Evolutionary conservation across 2,888 invertebrate genomes (phyloP).

Genomic region (Dorcus parallelipipedus): DNA sequence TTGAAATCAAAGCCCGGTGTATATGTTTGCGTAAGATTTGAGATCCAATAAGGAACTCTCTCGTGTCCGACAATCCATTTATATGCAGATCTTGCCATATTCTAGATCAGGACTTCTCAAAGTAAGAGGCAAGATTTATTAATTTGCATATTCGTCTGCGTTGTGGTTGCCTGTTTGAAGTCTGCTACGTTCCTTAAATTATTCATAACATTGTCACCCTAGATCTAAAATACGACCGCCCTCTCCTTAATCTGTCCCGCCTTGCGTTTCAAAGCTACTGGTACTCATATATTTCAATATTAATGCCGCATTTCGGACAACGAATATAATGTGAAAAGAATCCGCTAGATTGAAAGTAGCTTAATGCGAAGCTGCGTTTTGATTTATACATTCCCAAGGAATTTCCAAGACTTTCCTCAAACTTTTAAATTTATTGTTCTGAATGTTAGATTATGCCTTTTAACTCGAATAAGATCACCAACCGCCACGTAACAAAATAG

Average conservation of each 20-base stretch:
- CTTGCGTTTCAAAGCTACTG: slow-evolving; percentile 7
- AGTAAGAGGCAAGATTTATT: slow-evolving; percentile 48
- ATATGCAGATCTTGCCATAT: slow-evolving; percentile 44
- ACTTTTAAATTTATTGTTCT: not conserved
- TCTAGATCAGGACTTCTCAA: slow-evolving; percentile 39
- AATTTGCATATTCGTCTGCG: slow-evolving; percentile 46
- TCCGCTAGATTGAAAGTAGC: slow-evolving; percentile 2
- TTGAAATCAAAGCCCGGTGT: not conserved
- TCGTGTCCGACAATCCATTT: slow-evolving; percentile 40
- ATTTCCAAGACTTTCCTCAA: not conserved
- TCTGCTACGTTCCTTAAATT: slow-evolving; percentile 43
- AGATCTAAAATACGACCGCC: slow-evolving; percentile 34
- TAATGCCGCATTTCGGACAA: slow-evolving; percentile 9
- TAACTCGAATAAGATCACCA: too few relatives aligned
- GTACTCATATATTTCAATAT: slow-evolving; percentile 16
- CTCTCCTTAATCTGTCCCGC: slow-evolving; percentile 6
- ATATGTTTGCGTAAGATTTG: slow-evolving; percentile 13
- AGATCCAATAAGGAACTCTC: slow-evolving; percentile 24
- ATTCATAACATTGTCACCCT: slow-evolving; percentile 46
- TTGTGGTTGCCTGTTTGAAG: slow-evolving; percentile 40
- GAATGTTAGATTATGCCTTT: too few relatives aligned
- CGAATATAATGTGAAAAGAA: slow-evolving; percentile 3
- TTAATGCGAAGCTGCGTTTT: slow-evolving; percentile 4
- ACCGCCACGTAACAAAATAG: too few relatives aligned
- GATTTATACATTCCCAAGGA: not conserved